Percentiles rank a stretch among this genome's conserved stretches.
phyloP scores from a whole-genome alignment of 2,113 vertebrate species.

The Channa argus region DNA sequence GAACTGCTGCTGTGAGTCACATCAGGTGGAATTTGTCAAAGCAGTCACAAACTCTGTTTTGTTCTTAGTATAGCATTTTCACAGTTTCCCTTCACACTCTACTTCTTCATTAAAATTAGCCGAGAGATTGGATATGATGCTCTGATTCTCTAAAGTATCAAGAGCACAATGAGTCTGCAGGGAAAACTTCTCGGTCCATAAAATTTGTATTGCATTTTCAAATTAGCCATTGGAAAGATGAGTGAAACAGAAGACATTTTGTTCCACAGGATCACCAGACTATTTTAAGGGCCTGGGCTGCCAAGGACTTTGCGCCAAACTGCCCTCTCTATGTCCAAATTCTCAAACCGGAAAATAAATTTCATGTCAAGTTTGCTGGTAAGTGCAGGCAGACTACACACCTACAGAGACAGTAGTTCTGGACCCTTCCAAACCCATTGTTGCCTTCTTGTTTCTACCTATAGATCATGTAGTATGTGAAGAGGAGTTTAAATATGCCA shows the following conservation, averaged over 20 bases:
- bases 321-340: conserved; percentile 98
- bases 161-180: background rate
- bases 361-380: conserved; percentile 99
- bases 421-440: too few species aligned
- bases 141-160: background rate
- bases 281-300: conserved; percentile 98
- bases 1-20: conserved; percentile 92
- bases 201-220: conserved; percentile 21
- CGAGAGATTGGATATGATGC: conserved; percentile 11
- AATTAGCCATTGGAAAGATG: conserved; percentile 11
- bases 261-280: conserved; percentile 92
- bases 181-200: conserved; percentile 27
- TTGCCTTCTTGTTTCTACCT: conserved; percentile 18
- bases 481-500: conserved; percentile 98
- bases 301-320: conserved; percentile 98
- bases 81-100: conserved; percentile 21
- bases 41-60: background rate
- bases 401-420: too few species aligned
- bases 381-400: conserved; percentile 44
- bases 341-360: conserved; percentile 98
- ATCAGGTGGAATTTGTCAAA: background rate
- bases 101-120: conserved; percentile 25
- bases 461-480: conserved; percentile 98
- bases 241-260: background rate
- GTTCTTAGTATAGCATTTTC: conserved; percentile 2